Percentiles rank a stretch among this genome's conserved stretches.
phyloP scores from a whole-genome alignment of 2,113 vertebrate species.

The Gambusia affinis region DNA sequence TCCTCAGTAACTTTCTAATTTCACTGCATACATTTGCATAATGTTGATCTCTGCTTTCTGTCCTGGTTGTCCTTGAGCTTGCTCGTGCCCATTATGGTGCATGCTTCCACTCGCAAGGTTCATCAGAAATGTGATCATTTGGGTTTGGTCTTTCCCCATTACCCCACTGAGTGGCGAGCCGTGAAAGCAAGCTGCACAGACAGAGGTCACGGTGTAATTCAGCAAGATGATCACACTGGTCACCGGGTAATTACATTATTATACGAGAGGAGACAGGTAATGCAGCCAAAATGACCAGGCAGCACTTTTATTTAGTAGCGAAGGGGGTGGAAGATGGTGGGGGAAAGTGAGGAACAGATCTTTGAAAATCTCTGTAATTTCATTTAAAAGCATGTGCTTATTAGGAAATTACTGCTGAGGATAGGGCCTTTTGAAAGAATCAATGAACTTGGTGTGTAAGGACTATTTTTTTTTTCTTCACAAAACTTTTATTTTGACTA shows the following conservation, averaged over 20 bases:
- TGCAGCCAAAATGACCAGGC: constrained; percentile 67
- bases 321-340: neutral
- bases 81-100: constrained; percentile 43
- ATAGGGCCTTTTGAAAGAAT: constrained; percentile 39
- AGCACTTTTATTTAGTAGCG: constrained; percentile 51
- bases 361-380: constrained; percentile 65
- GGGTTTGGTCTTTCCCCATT: constrained; percentile 60
- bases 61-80: constrained; percentile 51
- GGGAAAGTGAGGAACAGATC: constrained; percentile 8
- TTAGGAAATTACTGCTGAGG: constrained; percentile 55
- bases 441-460: constrained; percentile 28
- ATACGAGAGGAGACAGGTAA: constrained; percentile 68
- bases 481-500: constrained; percentile 12
- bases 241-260: constrained; percentile 72
- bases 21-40: neutral
- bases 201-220: constrained; percentile 73
- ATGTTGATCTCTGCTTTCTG: constrained; percentile 19
- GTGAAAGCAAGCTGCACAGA: constrained; percentile 63
- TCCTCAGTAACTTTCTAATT: neutral
- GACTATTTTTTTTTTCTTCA: neutral
- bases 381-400: constrained; percentile 55
- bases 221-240: constrained; percentile 64
- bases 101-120: constrained; percentile 35
- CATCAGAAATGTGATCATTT: constrained; percentile 62
- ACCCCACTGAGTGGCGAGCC: constrained; percentile 55